Conservation (phyloP, 92 coral and sea anemone species). For the Epizoanthus stellaris region DNA sequence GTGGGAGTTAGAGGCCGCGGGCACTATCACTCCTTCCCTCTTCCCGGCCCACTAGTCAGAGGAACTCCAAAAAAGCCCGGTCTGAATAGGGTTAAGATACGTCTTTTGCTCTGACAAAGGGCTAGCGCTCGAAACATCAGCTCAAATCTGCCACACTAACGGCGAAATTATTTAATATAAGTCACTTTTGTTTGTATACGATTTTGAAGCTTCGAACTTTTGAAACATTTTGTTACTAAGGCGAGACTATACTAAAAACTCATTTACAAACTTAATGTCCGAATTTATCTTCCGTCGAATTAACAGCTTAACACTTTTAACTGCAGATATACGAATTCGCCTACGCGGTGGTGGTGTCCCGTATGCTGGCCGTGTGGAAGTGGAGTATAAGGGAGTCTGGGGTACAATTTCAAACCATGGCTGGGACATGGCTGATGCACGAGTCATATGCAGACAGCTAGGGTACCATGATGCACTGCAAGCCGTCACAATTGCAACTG, state of each 20-base stretch:
- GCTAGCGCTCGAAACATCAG: too few species aligned
- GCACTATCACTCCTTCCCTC: too few species aligned
- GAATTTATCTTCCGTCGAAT: neutral
- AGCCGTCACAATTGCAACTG: neutral
- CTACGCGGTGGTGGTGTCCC: slow-evolving; percentile 14
- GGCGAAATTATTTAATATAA: too few species aligned
- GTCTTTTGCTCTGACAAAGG: too few species aligned
- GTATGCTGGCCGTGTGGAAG: slow-evolving; percentile 32
- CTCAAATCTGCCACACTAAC: too few species aligned
- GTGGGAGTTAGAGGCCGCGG: too few species aligned
- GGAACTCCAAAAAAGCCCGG: too few species aligned
- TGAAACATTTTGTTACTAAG: neutral
- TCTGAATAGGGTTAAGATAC: too few species aligned
- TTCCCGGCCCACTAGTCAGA: too few species aligned
- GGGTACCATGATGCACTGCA: slow-evolving; percentile 35
- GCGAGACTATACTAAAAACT: neutral
- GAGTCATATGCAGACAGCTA: slow-evolving; percentile 31
- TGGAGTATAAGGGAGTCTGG: slow-evolving; percentile 36
- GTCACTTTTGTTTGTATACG: too few species aligned
- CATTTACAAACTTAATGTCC: neutral
- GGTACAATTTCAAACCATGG: slow-evolving; percentile 24
- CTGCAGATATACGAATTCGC: slow-evolving; percentile 11
- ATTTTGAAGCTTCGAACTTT: neutral
- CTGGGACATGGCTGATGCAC: slow-evolving; percentile 47
- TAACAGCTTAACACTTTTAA: neutral